Base-by-base conservation (phyloP, 2,113 vertebrate species). In the Aspidoscelis tigris region DNA sequence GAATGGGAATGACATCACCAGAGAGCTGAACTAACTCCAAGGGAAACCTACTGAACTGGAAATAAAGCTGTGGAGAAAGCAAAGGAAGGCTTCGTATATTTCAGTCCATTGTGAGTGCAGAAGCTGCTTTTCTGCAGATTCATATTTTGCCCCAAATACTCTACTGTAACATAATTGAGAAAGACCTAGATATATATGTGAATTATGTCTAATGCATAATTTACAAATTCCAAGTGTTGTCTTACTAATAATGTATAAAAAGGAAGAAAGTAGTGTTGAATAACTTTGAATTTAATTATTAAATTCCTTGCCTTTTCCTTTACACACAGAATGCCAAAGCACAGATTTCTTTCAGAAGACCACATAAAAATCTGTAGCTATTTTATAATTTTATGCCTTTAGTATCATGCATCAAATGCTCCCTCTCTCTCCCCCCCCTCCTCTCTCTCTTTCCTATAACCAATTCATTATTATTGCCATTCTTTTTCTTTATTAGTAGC, bases 11-110 rank as follows among this genome's bases (percentile, higher is more conserved):
- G 92, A 93, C 94, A 93, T 93, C 10, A 4, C 2, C 0, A 84
- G 84, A 88, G 92, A 93, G 90, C 88, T 90, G 78, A 86, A 89
- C 92, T 89, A 2, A 4, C 89, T 89, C 91, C 84, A 85, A 87
- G 90, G 86, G 84, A 90, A 93, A 93, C 83, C 69, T 87, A 81
- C 92, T 89, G 88, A 93, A 87, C 88, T 87, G 90, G 91, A 93
- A 94, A 93, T 50, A 93, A 94, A 93, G 88, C 86, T 80, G 87
- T 90, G 86, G 76, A 81, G 83, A 84, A 73, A 92, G 84, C 85
- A 80, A 91, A 93, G 41, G n/a, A 72, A 77, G 74, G 26, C 81
- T 85, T 86, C 90, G 82, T 84, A 92, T 91, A 87, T 88, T 66
- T 84, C 81, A 70, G 68, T 86, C 87, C 73, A 0, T 0, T 44